Conservation (phyloP, 2,888 invertebrate genomes). For the Tetragonula carbonaria region DNA sequence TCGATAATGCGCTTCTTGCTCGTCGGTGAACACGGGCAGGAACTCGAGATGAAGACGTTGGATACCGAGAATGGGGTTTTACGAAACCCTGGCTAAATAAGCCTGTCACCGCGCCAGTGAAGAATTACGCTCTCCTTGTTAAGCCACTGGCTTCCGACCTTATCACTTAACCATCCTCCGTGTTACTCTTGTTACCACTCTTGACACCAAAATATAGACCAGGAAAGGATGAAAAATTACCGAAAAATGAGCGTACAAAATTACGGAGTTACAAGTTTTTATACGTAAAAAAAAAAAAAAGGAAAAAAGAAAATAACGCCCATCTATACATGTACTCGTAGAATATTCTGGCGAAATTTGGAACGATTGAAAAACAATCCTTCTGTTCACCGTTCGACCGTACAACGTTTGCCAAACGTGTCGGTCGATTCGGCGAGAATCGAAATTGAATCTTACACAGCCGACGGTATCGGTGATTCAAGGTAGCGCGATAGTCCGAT, state of each 20-base stretch:
- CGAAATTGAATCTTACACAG: slow-evolving; percentile 9
- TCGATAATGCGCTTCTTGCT: slow-evolving; percentile 19
- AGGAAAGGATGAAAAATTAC: background rate
- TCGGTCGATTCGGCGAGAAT: background rate
- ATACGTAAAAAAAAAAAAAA: too few relatives aligned
- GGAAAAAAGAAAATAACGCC: too few relatives aligned
- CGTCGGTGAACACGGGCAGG: background rate
- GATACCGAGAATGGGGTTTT: slow-evolving; percentile 15
- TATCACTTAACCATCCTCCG: slow-evolving; percentile 6
- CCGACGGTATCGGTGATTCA: background rate
- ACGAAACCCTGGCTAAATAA: slow-evolving; percentile 40
- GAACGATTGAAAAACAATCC: background rate
- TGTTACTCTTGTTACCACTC: background rate
- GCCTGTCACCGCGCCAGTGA: slow-evolving; percentile 1
- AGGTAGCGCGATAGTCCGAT: background rate
- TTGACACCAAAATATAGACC: background rate
- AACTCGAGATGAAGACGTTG: slow-evolving; percentile 23
- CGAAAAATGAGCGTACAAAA: too few relatives aligned
- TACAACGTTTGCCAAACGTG: background rate
- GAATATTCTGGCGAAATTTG: background rate
- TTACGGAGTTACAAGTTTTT: too few relatives aligned
- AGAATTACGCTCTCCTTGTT: slow-evolving; percentile 29
- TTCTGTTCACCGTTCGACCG: background rate
- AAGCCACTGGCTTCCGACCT: background rate
- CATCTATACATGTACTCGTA: too few relatives aligned